Conservation (phyloP, 2,888 invertebrate species). For the Cyclophora albipunctata region DNA sequence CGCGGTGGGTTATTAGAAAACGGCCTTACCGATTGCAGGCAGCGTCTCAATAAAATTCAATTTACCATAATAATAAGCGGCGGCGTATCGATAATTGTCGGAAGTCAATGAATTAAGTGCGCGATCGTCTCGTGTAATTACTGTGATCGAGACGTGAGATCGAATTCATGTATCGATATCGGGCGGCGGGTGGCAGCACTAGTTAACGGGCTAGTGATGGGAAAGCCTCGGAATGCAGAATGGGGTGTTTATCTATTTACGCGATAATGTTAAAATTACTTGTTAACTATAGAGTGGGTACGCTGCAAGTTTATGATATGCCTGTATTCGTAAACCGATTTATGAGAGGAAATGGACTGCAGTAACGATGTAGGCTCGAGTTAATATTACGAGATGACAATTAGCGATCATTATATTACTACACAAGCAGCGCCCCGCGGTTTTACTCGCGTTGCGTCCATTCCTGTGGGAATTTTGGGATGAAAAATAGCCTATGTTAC, state of each 20-base stretch:
- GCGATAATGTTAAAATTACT: conserved; percentile 47
- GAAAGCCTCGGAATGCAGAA: conserved; percentile 22
- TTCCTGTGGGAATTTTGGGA: no score
- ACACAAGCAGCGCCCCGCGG: no score
- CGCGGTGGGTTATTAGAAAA: conserved; percentile 30
- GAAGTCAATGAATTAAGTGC: conserved; percentile 52
- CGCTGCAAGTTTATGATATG: conserved; percentile 15
- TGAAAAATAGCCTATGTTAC: no score
- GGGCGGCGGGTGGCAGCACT: conserved; percentile 36
- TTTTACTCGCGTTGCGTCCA: no score
- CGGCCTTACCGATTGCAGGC: conserved; percentile 26
- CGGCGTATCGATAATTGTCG: conserved; percentile 44
- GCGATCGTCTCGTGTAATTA: conserved; percentile 48
- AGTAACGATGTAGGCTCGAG: conserved; percentile 2
- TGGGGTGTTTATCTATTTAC: conserved; percentile 34
- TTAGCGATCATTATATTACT: no score
- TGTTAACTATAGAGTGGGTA: conserved; percentile 23
- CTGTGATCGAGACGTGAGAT: conserved; percentile 53
- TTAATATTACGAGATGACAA: background rate
- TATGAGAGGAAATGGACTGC: conserved; percentile 21
- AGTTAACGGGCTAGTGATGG: conserved; percentile 10
- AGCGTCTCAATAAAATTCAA: conserved; percentile 47
- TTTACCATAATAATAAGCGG: conserved; percentile 43
- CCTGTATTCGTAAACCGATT: conserved; percentile 6
- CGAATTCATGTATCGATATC: conserved; percentile 61